Evolutionary conservation across 2,797 vertebrate genomes (phyloP).

Genomic region (Halcyon chelicuti): DNA sequence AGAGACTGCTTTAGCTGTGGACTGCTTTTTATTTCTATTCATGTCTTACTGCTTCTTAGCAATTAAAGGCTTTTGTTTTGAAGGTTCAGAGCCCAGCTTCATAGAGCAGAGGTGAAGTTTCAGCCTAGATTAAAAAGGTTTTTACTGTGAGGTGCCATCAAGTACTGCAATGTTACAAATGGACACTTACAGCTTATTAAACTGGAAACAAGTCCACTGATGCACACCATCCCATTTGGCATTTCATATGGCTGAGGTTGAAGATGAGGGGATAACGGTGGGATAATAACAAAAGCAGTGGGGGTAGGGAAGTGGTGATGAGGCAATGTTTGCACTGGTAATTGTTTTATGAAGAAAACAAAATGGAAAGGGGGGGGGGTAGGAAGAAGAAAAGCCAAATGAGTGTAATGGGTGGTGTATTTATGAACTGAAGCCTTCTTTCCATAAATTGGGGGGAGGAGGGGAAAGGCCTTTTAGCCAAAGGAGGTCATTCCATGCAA

Average conservation of each 20-base stretch:
- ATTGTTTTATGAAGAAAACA: conserved; percentile 9
- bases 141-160: conserved; percentile 26
- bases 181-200: conserved; percentile 45
- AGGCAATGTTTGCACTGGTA: conserved; percentile 2
- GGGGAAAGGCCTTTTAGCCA: not conserved
- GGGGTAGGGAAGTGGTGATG: not conserved
- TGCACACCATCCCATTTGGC: conserved; percentile 1
- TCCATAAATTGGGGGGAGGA: not conserved
- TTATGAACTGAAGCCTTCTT: conserved; percentile 2
- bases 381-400: not conserved
- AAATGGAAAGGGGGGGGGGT: not conserved
- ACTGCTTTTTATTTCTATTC: conserved; percentile 1
- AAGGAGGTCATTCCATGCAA: conserved; percentile 58
- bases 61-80: conserved; percentile 42
- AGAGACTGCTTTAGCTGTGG: not conserved
- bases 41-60: not conserved
- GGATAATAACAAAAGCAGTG: not conserved
- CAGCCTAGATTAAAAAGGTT: conserved; percentile 5
- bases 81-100: conserved; percentile 22
- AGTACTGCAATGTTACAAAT: conserved; percentile 18
- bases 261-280: not conserved
- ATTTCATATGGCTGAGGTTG: not conserved
- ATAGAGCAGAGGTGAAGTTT: conserved; percentile 28
- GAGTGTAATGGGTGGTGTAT: not conserved
- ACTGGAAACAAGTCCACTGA: conserved; percentile 17